Conservation (phyloP, 2,797 vertebrate species). For the Danio choprae region DNA sequence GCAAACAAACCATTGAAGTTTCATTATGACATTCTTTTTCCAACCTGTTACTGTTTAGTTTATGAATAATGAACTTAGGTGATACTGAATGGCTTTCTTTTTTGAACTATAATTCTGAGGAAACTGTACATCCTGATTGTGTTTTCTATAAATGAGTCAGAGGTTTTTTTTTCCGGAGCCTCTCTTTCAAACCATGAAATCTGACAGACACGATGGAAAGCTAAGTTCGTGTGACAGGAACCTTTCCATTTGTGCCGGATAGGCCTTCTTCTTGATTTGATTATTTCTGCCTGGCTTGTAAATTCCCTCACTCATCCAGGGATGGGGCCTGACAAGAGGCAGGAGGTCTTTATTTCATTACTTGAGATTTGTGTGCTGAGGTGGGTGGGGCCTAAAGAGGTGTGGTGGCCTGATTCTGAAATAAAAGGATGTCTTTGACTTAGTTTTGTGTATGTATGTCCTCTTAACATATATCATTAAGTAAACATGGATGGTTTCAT, state of each 20-base stretch:
- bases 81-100: neutral
- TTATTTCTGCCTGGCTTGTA: conserved; percentile 66
- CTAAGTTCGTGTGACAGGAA: conserved; percentile 55
- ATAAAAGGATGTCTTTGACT: neutral
- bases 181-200: conserved; percentile 23
- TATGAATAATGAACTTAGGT: neutral
- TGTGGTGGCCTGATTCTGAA: conserved; percentile 45
- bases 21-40: neutral
- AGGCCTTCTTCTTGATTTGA: conserved; percentile 66
- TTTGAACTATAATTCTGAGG: neutral
- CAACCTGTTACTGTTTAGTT: neutral
- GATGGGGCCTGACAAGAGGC: conserved; percentile 56
- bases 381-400: conserved; percentile 32
- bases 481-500: neutral
- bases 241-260: conserved; percentile 65
- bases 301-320: conserved; percentile 50
- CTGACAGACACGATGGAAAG: conserved; percentile 48
- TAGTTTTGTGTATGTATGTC: neutral
- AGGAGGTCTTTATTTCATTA: conserved; percentile 66
- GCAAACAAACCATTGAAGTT: neutral
- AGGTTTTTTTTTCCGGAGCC: conserved; percentile 12
- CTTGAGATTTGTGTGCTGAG: conserved; percentile 49
- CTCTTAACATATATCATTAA: neutral
- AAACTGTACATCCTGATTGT: conserved; percentile 22
- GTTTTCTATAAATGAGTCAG: conserved; percentile 28